phyloP scores from a whole-genome alignment of 1,140 invertebrate species.

The Drosophila triauraria region DNA sequence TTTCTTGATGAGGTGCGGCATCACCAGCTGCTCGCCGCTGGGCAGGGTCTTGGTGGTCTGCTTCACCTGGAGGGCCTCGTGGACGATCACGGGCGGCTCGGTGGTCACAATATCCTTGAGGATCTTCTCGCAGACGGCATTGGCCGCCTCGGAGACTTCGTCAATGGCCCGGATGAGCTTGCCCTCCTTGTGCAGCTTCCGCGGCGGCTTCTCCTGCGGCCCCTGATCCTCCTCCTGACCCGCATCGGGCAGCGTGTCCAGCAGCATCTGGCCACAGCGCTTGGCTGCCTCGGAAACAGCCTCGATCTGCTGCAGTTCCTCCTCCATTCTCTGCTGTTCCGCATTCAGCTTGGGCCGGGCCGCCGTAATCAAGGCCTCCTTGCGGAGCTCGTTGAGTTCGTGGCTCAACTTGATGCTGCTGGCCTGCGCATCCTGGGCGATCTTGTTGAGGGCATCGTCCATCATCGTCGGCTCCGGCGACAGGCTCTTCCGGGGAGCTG shows the following conservation, averaged over 20 bases:
- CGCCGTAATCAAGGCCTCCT: conserved; percentile 77
- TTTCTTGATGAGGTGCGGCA: conserved; percentile 78
- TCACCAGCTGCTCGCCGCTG: conserved; percentile 55
- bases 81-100: conserved; percentile 77
- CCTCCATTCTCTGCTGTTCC: conserved; percentile 72
- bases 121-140: conserved; percentile 81
- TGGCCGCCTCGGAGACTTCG: conserved; percentile 80
- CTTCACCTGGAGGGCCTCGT: conserved; percentile 73
- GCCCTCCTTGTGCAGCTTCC: conserved; percentile 74
- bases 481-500: conserved; percentile 73
- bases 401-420: conserved; percentile 86
- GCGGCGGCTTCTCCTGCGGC: conserved; percentile 15
- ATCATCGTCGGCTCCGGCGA: conserved; percentile 80
- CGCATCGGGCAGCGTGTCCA: conserved; percentile 82
- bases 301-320: conserved; percentile 81
- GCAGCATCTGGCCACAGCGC: conserved; percentile 85
- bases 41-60: conserved; percentile 34
- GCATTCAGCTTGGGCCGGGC: conserved; percentile 66
- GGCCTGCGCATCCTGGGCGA: conserved; percentile 87
- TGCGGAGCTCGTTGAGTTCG: conserved; percentile 84
- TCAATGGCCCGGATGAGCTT: conserved; percentile 81
- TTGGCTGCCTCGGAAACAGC: conserved; percentile 85
- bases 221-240: conserved; percentile 29
- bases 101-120: conserved; percentile 81
- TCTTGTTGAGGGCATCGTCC: conserved; percentile 87